Evolutionary conservation across 2,113 vertebrate genomes (phyloP).

Genomic region (Ibidorhyncha struthersii): DNA sequence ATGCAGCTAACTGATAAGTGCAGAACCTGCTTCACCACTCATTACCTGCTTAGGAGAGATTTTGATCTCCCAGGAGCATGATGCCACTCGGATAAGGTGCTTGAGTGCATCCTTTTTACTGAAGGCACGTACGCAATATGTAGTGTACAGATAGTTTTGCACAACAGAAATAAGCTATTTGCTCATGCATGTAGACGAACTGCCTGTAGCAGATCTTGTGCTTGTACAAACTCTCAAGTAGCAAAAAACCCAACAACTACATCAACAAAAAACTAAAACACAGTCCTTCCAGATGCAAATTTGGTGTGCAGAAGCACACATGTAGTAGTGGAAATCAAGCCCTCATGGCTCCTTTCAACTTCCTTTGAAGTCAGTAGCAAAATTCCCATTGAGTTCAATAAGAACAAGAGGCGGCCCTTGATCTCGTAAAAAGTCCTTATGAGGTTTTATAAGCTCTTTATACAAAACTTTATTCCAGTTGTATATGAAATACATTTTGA

Average conservation of each 20-base stretch:
- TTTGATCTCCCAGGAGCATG: not conserved
- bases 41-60: not conserved
- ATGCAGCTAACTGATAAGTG: not conserved
- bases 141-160: not conserved
- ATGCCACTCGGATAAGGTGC: not conserved
- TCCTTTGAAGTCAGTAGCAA: conserved; percentile 63
- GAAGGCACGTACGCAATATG: not conserved
- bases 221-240: not conserved
- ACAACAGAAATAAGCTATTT: not conserved
- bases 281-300: conserved; percentile 41
- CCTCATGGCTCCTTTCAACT: conserved; percentile 53
- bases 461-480: conserved; percentile 10
- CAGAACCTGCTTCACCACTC: not conserved
- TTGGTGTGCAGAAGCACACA: conserved; percentile 42
- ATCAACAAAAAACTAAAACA: not conserved
- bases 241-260: not conserved
- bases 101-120: not conserved
- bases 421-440: conserved; percentile 37
- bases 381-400: conserved; percentile 58
- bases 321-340: conserved; percentile 40
- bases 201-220: not conserved
- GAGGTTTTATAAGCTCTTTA: conserved; percentile 48
- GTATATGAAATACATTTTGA: conserved; percentile 22
- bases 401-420: conserved; percentile 13
- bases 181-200: not conserved